A percentile compares a stretch with the other conserved stretches of the same genome.
Conservation (phyloP, 2,797 vertebrate genomes). For the Cirrhinus mrigala region DNA sequence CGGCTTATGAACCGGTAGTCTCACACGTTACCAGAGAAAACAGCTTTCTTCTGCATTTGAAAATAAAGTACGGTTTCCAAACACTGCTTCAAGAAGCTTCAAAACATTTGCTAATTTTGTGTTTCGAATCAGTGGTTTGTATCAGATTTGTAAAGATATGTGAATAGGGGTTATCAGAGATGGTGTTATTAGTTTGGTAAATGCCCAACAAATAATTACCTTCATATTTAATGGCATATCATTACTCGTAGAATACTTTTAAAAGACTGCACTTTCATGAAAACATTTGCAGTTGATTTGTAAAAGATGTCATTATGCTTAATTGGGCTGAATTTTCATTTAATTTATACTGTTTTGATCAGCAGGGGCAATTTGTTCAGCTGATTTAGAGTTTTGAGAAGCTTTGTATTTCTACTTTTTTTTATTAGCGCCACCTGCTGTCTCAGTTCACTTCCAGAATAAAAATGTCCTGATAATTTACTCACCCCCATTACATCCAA, state of each 20-base stretch:
- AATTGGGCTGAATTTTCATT: not conserved
- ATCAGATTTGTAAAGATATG: too few species aligned
- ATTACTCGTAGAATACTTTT: not conserved
- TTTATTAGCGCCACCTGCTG: not conserved
- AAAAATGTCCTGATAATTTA: too few species aligned
- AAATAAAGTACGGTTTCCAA: not conserved
- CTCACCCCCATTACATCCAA: too few species aligned
- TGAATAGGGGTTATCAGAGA: too few species aligned
- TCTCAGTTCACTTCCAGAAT: too few species aligned
- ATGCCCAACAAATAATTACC: not conserved
- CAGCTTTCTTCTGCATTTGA: too few species aligned
- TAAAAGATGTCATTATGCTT: not conserved
- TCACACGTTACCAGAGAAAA: too few species aligned
- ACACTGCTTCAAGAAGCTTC: not conserved
- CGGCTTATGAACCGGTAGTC: too few species aligned
- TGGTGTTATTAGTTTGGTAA: not conserved
- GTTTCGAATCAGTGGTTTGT: too few species aligned
- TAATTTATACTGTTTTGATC: not conserved
- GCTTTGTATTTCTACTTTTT: not conserved
- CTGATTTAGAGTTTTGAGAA: too few species aligned
- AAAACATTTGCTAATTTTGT: not conserved
- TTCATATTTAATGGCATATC: not conserved
- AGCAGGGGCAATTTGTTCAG: too few species aligned
- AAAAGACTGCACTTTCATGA: not conserved
- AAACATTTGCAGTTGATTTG: not conserved